A percentile compares a stretch with the other conserved stretches of the same genome.
Conservation (phyloP, 2,797 vertebrate genomes). For the Notamacropus eugenii region DNA sequence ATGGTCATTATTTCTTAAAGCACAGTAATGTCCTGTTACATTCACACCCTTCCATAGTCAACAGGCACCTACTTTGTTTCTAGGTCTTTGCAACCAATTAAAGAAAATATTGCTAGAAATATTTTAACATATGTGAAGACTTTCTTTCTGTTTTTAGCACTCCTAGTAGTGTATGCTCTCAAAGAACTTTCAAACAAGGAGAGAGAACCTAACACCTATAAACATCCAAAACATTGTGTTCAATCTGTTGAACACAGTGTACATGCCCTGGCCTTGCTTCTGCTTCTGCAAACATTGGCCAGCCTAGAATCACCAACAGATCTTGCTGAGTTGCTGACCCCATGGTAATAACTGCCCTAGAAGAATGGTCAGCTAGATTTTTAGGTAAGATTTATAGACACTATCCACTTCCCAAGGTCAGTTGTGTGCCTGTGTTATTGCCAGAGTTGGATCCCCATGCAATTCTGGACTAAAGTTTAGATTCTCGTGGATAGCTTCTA, state of each 20-base stretch:
- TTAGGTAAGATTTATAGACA: background rate
- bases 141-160: background rate
- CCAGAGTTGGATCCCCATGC: background rate
- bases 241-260: background rate
- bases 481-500: background rate
- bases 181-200: background rate
- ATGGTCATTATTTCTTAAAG: background rate
- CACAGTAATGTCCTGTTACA: background rate
- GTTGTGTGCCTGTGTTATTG: background rate
- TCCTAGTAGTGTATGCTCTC: background rate
- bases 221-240: background rate
- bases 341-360: background rate
- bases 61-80: background rate
- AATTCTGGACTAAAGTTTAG: background rate
- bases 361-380: background rate
- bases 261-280: background rate
- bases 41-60: background rate
- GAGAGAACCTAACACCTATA: background rate
- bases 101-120: background rate
- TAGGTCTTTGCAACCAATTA: background rate
- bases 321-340: background rate
- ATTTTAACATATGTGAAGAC: background rate
- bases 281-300: background rate
- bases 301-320: background rate
- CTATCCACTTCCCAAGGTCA: background rate